Base-by-base conservation (phyloP, 1,140 invertebrate species). In the Drosophila oshimai region DNA sequence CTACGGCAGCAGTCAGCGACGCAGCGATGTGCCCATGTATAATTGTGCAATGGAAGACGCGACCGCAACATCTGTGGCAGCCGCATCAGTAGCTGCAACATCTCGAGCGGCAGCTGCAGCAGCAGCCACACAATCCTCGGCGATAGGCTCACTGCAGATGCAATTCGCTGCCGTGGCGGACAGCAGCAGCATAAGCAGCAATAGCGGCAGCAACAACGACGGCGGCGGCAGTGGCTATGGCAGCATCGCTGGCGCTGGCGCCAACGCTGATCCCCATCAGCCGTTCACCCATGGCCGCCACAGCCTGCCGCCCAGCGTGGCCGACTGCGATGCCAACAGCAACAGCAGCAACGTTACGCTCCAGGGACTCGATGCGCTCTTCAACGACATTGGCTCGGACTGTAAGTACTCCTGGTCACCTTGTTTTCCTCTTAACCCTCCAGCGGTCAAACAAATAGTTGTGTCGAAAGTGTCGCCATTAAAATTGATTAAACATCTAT, bases 101-200 rank as follows among this genome's bases (percentile, higher is more conserved):
- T 39, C 41, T 31, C 50, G 65, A 47, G 22, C 51, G 20, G 57
- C 49, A 18, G 46, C 41, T n/a, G 20, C 10, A 44, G 31, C n/a
- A 29, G 37, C 20, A 28, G 29, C 15, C 18, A 50, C 47, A 44
- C 36, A 39, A n/a, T 81, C 79, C 57, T 64, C 72, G 39, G 62
- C 78, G 47, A 76, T 89, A 41, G 80, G 91, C 17, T 80, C 86
- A 15, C 84, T 92, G 51, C 87, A 86, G 74, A 91, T 91, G 87
- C 74, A 90, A 58, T 83, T 91, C 69, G 91, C 92, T 34, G 91
- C 91, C 70, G 91, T 92, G 24, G 91, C 91, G 24, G 91, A 91
- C 60, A 76, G 54, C 42, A 77, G 41, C 49, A 9, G 33, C 75
- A n/a, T n/a, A n/a, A 31, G 50, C 41, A n/a, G 90, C 70, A 76